Percentiles rank a stretch among this genome's conserved stretches.
phyloP scores from a whole-genome alignment of 2,113 vertebrate genomes.

The Ardeotis arabs region DNA sequence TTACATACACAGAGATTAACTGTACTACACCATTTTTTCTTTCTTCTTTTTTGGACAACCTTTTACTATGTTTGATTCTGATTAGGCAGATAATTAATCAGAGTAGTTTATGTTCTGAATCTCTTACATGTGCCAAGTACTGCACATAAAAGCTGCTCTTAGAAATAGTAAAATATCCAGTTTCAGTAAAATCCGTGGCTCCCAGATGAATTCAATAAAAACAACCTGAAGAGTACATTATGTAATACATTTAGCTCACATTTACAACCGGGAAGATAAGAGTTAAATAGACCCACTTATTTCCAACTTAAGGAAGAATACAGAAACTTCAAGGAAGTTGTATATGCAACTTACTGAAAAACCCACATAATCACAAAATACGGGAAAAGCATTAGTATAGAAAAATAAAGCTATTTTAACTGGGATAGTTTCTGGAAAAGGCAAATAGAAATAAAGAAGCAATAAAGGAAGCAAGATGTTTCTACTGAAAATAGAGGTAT shows the following conservation, averaged over 20 bases:
- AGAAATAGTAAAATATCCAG: not conserved
- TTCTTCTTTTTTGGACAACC: not conserved
- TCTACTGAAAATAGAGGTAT: not conserved
- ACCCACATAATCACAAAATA: not conserved
- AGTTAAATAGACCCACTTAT: not conserved
- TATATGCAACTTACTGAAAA: not conserved
- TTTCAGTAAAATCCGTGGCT: not conserved
- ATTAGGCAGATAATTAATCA: not conserved
- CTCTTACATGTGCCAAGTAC: not conserved
- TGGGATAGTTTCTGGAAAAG: not conserved
- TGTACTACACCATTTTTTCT: not conserved
- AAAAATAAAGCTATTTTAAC: not conserved
- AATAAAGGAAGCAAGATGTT: not conserved
- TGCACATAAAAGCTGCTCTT: not conserved
- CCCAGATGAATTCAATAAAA: not conserved
- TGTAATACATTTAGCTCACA: not conserved
- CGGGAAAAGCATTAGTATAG: not conserved
- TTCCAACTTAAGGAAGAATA: not conserved
- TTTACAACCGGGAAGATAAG: not conserved
- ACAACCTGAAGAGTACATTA: not conserved
- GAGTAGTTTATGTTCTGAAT: not conserved
- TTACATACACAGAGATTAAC: not conserved
- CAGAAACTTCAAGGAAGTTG: not conserved
- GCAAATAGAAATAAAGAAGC: not conserved
- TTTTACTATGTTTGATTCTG: not conserved